phyloP scores from a whole-genome alignment of 2,888 invertebrate genomes.

The Heliconius sara region DNA sequence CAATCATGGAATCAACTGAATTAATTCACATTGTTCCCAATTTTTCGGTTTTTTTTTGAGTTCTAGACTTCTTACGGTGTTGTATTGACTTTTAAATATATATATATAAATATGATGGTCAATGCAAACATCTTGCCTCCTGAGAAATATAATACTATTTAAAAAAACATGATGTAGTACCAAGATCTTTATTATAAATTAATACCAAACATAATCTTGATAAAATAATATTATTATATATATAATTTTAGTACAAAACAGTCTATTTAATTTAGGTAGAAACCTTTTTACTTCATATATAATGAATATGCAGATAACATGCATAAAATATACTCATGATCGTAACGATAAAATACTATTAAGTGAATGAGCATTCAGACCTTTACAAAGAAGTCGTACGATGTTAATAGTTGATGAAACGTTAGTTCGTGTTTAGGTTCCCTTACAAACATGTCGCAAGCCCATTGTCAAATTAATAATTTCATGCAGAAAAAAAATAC shows the following conservation, averaged over 20 bases:
- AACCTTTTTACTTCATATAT: neutral
- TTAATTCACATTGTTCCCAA: too few relatives aligned
- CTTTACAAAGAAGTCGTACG: neutral
- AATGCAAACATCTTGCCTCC: too few relatives aligned
- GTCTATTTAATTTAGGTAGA: neutral
- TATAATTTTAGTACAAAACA: neutral
- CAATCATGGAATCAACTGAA: too few relatives aligned
- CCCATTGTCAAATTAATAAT: neutral
- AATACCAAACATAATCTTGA: too few relatives aligned
- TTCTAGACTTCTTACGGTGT: too few relatives aligned
- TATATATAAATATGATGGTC: too few relatives aligned
- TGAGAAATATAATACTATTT: too few relatives aligned
- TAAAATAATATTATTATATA: neutral
- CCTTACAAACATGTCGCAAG: neutral
- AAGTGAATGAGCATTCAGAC: neutral
- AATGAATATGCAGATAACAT: neutral
- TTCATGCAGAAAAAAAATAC: neutral
- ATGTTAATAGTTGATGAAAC: neutral
- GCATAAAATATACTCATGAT: neutral
- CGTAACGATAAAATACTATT: neutral
- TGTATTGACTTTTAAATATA: too few relatives aligned
- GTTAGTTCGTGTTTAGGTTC: neutral
- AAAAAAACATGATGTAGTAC: too few relatives aligned
- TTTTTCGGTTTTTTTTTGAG: too few relatives aligned
- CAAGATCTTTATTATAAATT: too few relatives aligned